phyloP scores from a whole-genome alignment of 2,888 invertebrate genomes.

The Cetonia aurata region DNA sequence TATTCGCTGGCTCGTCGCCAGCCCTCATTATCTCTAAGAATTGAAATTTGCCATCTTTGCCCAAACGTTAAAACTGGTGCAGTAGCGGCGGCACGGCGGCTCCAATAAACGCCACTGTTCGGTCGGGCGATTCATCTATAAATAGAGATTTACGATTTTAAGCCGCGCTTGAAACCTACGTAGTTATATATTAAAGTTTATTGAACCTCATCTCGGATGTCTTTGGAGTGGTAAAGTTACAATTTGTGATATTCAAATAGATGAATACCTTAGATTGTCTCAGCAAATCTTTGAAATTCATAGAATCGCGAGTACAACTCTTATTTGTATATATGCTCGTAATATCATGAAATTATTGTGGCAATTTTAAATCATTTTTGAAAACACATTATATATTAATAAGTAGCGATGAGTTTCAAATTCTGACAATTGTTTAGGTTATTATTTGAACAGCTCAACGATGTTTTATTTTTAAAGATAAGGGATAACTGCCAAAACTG shows the following conservation, averaged over 20 bases:
- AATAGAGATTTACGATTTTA: constrained; percentile 41
- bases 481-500: too few relatives aligned
- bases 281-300: neutral
- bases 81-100: constrained; percentile 2
- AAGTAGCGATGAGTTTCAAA: too few relatives aligned
- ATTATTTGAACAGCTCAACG: too few relatives aligned
- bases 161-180: neutral
- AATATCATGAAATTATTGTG: too few relatives aligned
- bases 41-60: constrained; percentile 38
- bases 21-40: constrained; percentile 34
- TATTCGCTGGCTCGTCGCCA: constrained; percentile 38
- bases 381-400: neutral
- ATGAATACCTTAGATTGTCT: neutral
- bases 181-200: constrained; percentile 25
- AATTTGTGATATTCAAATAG: neutral
- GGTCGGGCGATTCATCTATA: constrained; percentile 33
- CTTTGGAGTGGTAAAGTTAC: neutral
- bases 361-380: too few relatives aligned
- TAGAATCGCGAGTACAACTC: too few relatives aligned
- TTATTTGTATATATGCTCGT: too few relatives aligned
- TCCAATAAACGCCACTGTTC: neutral
- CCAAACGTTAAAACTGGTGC: constrained; percentile 8
- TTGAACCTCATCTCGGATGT: constrained; percentile 18
- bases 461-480: too few relatives aligned
- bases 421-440: neutral